Evolutionary conservation across 2,113 vertebrate genomes (phyloP), one percentile per base, ranked within the genome.

Genomic region (Oreochromis spilurus): DNA sequence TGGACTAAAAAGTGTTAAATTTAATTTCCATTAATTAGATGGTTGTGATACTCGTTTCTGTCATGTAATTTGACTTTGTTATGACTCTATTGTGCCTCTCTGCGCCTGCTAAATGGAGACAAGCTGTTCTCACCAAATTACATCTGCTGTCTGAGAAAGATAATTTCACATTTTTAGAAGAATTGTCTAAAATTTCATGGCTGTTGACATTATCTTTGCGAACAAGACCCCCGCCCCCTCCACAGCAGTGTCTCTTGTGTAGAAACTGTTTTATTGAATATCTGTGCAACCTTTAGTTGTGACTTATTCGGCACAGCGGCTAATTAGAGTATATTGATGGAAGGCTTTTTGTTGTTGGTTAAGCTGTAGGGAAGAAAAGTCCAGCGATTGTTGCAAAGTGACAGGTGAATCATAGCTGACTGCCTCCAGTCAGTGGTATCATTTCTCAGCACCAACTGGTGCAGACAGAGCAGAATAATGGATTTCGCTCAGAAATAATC

Each of bases 291-390:
- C 67, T 90, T 89, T 92, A 67, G 87, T 72, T 13, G n/a, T 75
- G 85, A 90, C 40, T 89, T 77, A 86, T 86, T 84, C 53, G 29
- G 67, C 84, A 82, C 19, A 10, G 77, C 72, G 57, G 85, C 58
- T 88, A 88, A 94, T 93, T 93, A 89, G 78, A 85, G 24, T 7
- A 48, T 88, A 94, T 94, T 88, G 88, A 93, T 89, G 48, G 82
- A 81, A 29, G 21, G 29, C 58, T 89, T 89, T 87, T 72, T 84
- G 57, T 89, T 80, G 26, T 55, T 80, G 84, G 57, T 90, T 70
- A 52, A 89, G 82, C 82, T 90, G 84, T 57, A 80, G 79, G 82
- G 55, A 90, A 60, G 79, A 77, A 87, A 88, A 83, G 85, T 77
- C 77, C 84, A 85, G 50, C 48, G 55, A 87, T 78, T 93, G 84